Conservation (phyloP, 2,797 vertebrate genomes). For the Aldrovandia affinis region DNA sequence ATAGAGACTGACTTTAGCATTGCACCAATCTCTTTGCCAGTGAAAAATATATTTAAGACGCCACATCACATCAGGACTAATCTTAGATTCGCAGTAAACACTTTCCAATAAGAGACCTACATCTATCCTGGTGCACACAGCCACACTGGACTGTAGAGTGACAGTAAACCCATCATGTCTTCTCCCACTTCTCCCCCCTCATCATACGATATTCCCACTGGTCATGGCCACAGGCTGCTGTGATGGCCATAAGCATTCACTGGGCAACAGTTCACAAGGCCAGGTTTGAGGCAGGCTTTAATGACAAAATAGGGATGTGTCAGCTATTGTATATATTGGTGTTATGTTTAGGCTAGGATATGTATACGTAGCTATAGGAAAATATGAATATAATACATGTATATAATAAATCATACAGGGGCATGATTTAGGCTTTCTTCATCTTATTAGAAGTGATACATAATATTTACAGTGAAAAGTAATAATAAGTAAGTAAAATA, state of each 20-base stretch:
- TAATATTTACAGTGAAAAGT: background rate
- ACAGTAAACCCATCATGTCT: background rate
- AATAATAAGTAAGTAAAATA: background rate
- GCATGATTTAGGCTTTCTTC: background rate
- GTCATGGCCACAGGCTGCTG: background rate
- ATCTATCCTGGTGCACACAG: background rate
- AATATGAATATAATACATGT: no score
- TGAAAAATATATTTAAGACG: conserved; percentile 36
- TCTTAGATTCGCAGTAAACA: background rate
- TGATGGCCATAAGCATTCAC: background rate
- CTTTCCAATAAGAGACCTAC: background rate
- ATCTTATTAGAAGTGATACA: background rate
- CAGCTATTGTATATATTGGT: no score
- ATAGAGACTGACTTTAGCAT: conserved; percentile 55
- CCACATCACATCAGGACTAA: conserved; percentile 44
- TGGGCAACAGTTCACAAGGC: background rate
- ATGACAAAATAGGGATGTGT: no score
- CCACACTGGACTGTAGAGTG: no score
- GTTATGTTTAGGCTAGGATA: no score
- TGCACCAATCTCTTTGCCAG: conserved; percentile 51
- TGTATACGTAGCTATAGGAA: no score
- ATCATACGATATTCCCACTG: background rate
- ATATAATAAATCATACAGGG: background rate
- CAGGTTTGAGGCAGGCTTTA: conserved; percentile 4
- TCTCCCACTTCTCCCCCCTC: background rate